Conservation (phyloP, 1,140 invertebrate genomes). For the Lutraria rhynchaena region DNA sequence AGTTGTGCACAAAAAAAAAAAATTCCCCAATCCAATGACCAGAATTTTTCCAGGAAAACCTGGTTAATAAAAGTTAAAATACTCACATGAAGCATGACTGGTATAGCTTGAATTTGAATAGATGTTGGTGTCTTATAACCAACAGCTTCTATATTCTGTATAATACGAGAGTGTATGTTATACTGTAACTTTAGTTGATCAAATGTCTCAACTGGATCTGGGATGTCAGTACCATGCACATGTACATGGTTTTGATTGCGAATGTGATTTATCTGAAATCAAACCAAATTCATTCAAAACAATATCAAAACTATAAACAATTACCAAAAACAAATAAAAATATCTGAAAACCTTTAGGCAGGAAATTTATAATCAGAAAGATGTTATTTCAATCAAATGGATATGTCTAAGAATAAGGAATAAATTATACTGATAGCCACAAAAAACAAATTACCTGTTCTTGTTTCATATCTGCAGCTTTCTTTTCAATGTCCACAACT, state of each 20-base stretch:
- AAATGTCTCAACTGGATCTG: slow-evolving; percentile 89
- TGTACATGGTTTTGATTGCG: slow-evolving; percentile 90
- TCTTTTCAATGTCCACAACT: slow-evolving; percentile 42
- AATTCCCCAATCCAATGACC: too few species aligned
- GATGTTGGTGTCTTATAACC: slow-evolving; percentile 93
- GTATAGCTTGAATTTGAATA: slow-evolving; percentile 97
- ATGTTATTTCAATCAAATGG: too few species aligned
- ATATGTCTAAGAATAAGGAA: too few species aligned
- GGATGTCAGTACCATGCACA: slow-evolving; percentile 89
- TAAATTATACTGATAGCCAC: too few species aligned
- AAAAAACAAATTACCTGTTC: slow-evolving; percentile 56
- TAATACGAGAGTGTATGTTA: slow-evolving; percentile 83
- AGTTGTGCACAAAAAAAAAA: too few species aligned
- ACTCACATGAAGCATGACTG: slow-evolving; percentile 88
- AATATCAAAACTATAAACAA: too few species aligned
- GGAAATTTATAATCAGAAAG: too few species aligned
- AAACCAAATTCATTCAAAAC: slow-evolving; percentile 13
- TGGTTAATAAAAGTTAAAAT: too few species aligned
- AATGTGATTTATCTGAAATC: slow-evolving; percentile 87
- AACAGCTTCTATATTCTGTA: slow-evolving; percentile 88
- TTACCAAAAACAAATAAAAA: too few species aligned
- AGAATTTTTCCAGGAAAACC: too few species aligned
- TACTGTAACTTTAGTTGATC: slow-evolving; percentile 83
- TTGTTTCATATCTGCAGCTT: slow-evolving; percentile 59
- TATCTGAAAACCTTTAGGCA: too few species aligned